A percentile compares a stretch with the other conserved stretches of the same genome.
These are phyloP conservation scores for Haplotaxodon microlepis DNA, from an alignment of 2,113 vertebrate genomes.

Conservation along the genomic window DNA sequence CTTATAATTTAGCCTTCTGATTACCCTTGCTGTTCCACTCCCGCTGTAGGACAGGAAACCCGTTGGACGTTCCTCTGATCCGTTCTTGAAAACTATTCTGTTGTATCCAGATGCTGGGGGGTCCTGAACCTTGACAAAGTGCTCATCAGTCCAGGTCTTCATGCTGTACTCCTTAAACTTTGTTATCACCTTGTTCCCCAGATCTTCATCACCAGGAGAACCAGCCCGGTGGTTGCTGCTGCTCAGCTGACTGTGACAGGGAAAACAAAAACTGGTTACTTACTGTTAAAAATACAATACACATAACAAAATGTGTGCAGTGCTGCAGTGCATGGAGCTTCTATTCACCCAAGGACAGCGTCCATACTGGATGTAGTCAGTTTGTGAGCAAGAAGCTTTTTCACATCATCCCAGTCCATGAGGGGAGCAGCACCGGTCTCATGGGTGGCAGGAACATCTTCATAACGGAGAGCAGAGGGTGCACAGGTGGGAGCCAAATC, in stretches of 20 bases:
- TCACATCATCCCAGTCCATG: slow-evolving; percentile 77
- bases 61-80: accelerated
- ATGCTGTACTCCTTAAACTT: slow-evolving; percentile 38
- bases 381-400: slow-evolving; percentile 37
- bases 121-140: too few relatives aligned
- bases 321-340: neutral
- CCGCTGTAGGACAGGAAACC: too few relatives aligned
- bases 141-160: slow-evolving; percentile 42
- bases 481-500: neutral
- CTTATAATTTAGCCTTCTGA: neutral
- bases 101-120: too few relatives aligned
- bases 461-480: accelerated
- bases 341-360: slow-evolving; percentile 65
- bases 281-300: accelerated
- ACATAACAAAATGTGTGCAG: neutral
- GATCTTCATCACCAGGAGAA: slow-evolving; percentile 65
- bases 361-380: slow-evolving; percentile 36
- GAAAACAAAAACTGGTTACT: accelerated
- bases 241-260: slow-evolving; percentile 48
- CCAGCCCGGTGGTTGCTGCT: slow-evolving; percentile 72
- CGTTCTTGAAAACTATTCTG: too few relatives aligned
- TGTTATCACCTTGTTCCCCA: slow-evolving; percentile 55
- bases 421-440: slow-evolving; percentile 22
- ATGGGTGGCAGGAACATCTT: accelerated
- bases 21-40: too few relatives aligned